Conservation (phyloP, 1,140 invertebrate genomes). For the Mya arenaria region DNA sequence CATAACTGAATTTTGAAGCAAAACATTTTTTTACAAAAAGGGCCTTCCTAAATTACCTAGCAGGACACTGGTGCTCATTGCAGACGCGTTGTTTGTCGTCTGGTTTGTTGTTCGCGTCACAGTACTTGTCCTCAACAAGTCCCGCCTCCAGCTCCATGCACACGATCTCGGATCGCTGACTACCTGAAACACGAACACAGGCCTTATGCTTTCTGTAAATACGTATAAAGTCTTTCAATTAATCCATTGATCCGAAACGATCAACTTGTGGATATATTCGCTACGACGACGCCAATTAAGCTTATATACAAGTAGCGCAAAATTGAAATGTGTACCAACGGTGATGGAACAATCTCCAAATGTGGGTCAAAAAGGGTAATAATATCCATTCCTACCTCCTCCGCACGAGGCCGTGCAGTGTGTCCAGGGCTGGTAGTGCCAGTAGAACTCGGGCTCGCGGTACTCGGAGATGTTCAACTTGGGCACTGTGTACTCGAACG, state of each 20-base stretch:
- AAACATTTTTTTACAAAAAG: neutral
- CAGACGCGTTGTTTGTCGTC: slow-evolving; percentile 85
- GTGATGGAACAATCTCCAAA: neutral
- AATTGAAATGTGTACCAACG: no score
- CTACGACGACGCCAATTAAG: no score
- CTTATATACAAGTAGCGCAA: no score
- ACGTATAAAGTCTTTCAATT: no score
- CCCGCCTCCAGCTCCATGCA: slow-evolving; percentile 87
- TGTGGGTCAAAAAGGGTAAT: neutral
- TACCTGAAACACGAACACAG: slow-evolving; percentile 74
- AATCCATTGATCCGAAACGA: no score
- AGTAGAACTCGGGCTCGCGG: slow-evolving; percentile 85
- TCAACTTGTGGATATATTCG: no score
- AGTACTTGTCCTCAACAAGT: slow-evolving; percentile 86
- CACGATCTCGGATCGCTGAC: slow-evolving; percentile 84
- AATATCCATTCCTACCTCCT: slow-evolving; percentile 85
- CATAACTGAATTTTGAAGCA: no score
- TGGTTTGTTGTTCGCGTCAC: slow-evolving; percentile 84
- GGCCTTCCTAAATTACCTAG: slow-evolving; percentile 83
- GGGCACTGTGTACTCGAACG: slow-evolving; percentile 91
- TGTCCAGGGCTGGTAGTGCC: slow-evolving; percentile 90
- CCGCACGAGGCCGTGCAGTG: slow-evolving; percentile 91
- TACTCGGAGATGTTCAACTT: slow-evolving; percentile 83
- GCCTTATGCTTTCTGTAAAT: no score
- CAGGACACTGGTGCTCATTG: slow-evolving; percentile 88